A percentile compares a stretch with the other conserved stretches of the same genome.
These are phyloP conservation scores for Mesorhabditis sp. DNA, from an alignment of 2,888 invertebrate species.

Conservation along the genomic window DNA sequence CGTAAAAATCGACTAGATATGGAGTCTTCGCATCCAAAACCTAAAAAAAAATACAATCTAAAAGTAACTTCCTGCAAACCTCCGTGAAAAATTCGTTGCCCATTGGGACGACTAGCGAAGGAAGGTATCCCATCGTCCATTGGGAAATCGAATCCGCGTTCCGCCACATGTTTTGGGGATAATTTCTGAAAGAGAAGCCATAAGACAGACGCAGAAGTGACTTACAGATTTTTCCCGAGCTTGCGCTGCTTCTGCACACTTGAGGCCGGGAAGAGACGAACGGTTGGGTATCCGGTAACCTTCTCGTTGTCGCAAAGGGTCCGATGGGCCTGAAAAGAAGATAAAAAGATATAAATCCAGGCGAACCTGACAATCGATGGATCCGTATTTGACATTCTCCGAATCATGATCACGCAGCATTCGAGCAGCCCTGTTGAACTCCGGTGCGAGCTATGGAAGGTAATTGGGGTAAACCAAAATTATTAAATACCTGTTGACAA, in stretches of 20 bases:
- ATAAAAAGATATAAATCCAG: not conserved
- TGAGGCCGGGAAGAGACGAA: slow-evolving; percentile 69
- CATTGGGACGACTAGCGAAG: slow-evolving; percentile 60
- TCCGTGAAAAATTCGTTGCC: slow-evolving; percentile 44
- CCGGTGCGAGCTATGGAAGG: slow-evolving; percentile 63
- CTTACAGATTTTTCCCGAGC: slow-evolving; percentile 12
- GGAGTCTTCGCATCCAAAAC: slow-evolving; percentile 64
- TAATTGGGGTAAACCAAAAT: slow-evolving; percentile 59
- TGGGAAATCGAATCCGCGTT: slow-evolving; percentile 67
- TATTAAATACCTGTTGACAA: slow-evolving; percentile 65
- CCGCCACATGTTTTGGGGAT: slow-evolving; percentile 66
- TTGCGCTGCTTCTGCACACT: slow-evolving; percentile 26
- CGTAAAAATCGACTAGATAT: slow-evolving; percentile 63
- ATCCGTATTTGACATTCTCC: slow-evolving; percentile 46
- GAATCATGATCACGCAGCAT: slow-evolving; percentile 20
- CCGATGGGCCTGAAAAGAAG: slow-evolving; percentile 58
- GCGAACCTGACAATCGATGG: slow-evolving; percentile 68
- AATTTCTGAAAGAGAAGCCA: slow-evolving; percentile 38
- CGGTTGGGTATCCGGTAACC: slow-evolving; percentile 70
- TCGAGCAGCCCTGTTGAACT: slow-evolving; percentile 69
- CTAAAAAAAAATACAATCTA: slow-evolving; percentile 24
- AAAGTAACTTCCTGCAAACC: slow-evolving; percentile 13
- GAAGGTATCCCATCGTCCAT: slow-evolving; percentile 70
- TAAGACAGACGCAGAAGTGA: slow-evolving; percentile 6
- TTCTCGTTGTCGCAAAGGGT: slow-evolving; percentile 67